Base-by-base conservation (phyloP, 2,797 vertebrate species). In the Lateolabrax maculatus region DNA sequence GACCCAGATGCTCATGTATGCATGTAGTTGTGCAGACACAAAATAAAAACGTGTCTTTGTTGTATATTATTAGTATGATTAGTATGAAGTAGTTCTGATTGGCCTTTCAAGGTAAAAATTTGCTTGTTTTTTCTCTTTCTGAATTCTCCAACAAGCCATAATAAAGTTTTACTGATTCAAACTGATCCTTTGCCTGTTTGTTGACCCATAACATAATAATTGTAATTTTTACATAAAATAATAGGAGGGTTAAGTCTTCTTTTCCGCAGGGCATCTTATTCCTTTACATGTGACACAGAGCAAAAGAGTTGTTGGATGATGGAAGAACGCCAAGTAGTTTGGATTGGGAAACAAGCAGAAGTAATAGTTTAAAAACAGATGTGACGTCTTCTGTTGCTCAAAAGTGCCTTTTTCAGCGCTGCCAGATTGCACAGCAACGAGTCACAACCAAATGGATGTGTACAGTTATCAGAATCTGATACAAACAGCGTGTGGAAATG, bases 381-480 rank as follows among this genome's bases (percentile, higher is more conserved):
- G 83, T 76, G 79, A 75, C 10, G 1, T 77, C 39, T 79, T 69
- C 37, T 69, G 71, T 56, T 68, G 21, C 25, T 18, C 60, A 15
- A 55, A 41, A 10, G 0, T 27, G 65, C 63, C 41, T 63, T 56
- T 65, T 63, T 39, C 23, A 10, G n/a, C 65, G 0, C 75, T 72
- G 69, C 39, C 63, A 53, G 58, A 49, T 66, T 31, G 51, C 18
- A 5, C 60, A 0, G 31, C 84, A 53, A 72, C 9, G 25, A 43
- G 53, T 48, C 56, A 36, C 51, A 56, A 60, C 48, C 52, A 5
- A 63, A 75, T 70, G 63, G 37, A 75, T 74, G 57, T 67, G 81
- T 80, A 81, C 75, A 78, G 68, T 75, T 80, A 85, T 80, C 71
- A 82, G 57, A 81, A 80, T 44, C 51, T 37, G 84, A 86, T 71